Conservation (phyloP, 1,140 invertebrate genomes). For the Pectinophora gossypiella region DNA sequence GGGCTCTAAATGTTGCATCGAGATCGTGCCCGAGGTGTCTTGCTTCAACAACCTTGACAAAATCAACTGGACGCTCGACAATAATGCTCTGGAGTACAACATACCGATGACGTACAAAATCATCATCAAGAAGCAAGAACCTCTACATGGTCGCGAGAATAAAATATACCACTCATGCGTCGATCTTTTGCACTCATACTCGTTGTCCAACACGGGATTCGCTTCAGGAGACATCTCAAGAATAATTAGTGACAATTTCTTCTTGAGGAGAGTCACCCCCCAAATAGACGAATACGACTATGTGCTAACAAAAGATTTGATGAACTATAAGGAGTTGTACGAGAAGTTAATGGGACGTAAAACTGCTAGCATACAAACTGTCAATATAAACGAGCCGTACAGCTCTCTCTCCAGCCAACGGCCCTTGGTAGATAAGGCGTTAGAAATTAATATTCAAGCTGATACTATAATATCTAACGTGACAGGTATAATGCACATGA, state of each 20-base stretch:
- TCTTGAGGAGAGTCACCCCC: too few relatives aligned
- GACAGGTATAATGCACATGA: too few relatives aligned
- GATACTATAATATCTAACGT: too few relatives aligned
- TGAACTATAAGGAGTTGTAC: too few relatives aligned
- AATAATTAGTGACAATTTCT: constrained; percentile 40
- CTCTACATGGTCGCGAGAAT: constrained; percentile 13
- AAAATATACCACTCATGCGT: constrained; percentile 57
- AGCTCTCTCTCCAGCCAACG: too few relatives aligned
- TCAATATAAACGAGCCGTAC: too few relatives aligned
- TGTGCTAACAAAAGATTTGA: too few relatives aligned
- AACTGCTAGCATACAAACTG: too few relatives aligned
- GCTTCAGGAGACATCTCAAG: constrained; percentile 29
- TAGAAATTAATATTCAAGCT: too few relatives aligned
- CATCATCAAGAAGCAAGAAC: constrained; percentile 34
- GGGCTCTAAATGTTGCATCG: constrained; percentile 41
- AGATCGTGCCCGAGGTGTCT: constrained; percentile 51
- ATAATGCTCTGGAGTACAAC: constrained; percentile 38
- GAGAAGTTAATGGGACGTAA: too few relatives aligned
- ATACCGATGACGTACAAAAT: constrained; percentile 55
- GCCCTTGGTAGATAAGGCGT: too few relatives aligned
- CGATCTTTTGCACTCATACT: constrained; percentile 36
- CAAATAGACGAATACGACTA: too few relatives aligned
- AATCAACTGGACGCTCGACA: constrained; percentile 42
- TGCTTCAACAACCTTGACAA: constrained; percentile 45
- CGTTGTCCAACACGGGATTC: constrained; percentile 20